Evolutionary conservation across 1,140 invertebrate species (phyloP).

Genomic region (Calephelis virginiensis): DNA sequence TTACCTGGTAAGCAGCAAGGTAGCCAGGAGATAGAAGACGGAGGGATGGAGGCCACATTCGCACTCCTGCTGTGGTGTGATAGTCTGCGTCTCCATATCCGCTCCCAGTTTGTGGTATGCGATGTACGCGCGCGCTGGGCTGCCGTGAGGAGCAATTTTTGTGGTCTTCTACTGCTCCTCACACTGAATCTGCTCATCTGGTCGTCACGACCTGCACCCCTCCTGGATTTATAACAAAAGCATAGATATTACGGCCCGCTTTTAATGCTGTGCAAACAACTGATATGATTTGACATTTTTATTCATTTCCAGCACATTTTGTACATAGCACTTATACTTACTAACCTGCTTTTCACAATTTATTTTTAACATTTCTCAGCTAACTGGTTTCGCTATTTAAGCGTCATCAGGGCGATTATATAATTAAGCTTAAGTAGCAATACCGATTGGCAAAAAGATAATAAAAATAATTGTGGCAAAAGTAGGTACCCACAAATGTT

Average conservation of each 20-base stretch:
- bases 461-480: too few species aligned
- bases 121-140: conserved; percentile 70
- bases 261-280: not conserved
- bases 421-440: too few species aligned
- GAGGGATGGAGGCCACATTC: conserved; percentile 75
- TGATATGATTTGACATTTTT: not conserved
- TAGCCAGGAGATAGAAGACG: conserved; percentile 71
- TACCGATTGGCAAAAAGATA: too few species aligned
- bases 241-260: not conserved
- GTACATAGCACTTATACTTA: too few species aligned
- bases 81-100: conserved; percentile 68
- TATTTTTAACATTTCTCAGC: too few species aligned
- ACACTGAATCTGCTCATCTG: conserved; percentile 66
- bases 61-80: conserved; percentile 62
- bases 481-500: too few species aligned
- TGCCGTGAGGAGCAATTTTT: conserved; percentile 74
- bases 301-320: too few species aligned
- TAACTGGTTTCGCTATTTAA: too few species aligned
- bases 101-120: conserved; percentile 71
- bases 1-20: conserved; percentile 72
- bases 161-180: conserved; percentile 46
- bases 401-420: too few species aligned
- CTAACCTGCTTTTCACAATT: too few species aligned
- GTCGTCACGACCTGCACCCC: conserved; percentile 50
- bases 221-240: conserved; percentile 32